Evolutionary conservation across 2,113 vertebrate genomes (phyloP).

Genomic region (Hypocryptadius cinnamomeus): DNA sequence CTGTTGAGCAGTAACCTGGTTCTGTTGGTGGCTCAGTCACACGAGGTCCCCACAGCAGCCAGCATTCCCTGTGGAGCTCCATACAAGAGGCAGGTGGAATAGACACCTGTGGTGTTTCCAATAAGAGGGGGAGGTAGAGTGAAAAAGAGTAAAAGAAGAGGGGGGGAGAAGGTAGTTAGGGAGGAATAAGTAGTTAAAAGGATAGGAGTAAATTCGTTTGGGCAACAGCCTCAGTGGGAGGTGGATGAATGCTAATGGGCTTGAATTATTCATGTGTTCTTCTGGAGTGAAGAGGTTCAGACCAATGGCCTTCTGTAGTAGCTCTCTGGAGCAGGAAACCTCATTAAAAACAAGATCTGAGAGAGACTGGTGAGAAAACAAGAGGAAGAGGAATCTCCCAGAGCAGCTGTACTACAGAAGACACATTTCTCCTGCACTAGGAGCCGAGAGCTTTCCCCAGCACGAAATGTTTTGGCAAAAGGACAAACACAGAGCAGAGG

Average conservation of each 20-base stretch:
- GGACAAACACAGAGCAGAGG: background rate
- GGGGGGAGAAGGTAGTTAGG: background rate
- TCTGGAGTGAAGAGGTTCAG: background rate
- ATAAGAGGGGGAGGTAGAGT: background rate
- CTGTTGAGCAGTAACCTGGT: background rate
- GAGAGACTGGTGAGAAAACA: background rate
- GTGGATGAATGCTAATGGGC: background rate
- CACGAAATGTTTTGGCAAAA: background rate
- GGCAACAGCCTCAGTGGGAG: background rate
- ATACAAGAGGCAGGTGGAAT: background rate
- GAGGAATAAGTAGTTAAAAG: background rate
- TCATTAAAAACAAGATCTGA: background rate
- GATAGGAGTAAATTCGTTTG: background rate
- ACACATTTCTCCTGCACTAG: background rate
- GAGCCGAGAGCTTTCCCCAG: background rate
- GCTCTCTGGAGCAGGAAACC: background rate
- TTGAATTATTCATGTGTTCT: background rate
- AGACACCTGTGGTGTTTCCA: background rate
- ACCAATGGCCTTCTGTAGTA: background rate
- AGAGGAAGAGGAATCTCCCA: background rate
- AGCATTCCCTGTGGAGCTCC: rapidly evolving
- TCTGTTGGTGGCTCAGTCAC: background rate
- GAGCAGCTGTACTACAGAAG: background rate
- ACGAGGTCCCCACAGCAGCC: background rate
- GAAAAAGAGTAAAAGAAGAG: background rate